Base-by-base conservation (phyloP, 2,888 invertebrate genomes). In the Erebia aethiops region DNA sequence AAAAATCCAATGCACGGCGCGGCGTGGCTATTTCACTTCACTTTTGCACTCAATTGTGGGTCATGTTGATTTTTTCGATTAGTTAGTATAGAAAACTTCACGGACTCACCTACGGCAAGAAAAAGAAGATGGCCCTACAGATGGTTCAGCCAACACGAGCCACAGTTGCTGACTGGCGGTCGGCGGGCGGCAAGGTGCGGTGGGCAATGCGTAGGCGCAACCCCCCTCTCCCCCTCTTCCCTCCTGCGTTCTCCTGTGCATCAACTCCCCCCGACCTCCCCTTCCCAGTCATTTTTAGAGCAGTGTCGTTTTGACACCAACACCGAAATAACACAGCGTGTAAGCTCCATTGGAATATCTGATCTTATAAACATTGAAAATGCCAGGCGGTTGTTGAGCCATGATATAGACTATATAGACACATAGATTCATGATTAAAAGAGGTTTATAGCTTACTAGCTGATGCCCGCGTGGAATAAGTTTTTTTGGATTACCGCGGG, bases 121-220 rank as follows among this genome's bases (percentile, higher is more conserved):
- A 90, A 92, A 90, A 90, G 89, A 86, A 84, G 91, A 88, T 90
- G 92, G 93, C 92, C 92, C 93, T 92, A 91, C 81, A 81, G 93
- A 92, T 93, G 93, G 95, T 96, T 96, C 95, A 95, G 94, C 94
- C 93, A 92, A 92, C 93, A 91, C 92, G 92, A 92, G 92, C 81
- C 91, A 90, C 94, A 91, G 90, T 87, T 89, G 91, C 92, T 93
- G 92, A 93, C 91, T 92, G 90, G 89, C 81, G 87, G 82, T 83
- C 84, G 85, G 89, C 91, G 92, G 90, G 91, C 90, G 92, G 92
- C 84, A 91, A 91, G 91, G 90, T 84, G 88, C 88, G 89, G 89
- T 87, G 89, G 87, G 88, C 82, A 77, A 74, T 84, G 90, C 90
- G 91, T 90, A 83, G 89, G 90, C 89, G 90, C 87, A 81, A 73